These are phyloP conservation scores for Lithophane semibrunnea DNA, from an alignment of 2,888 invertebrate species.

Conservation along the genomic window DNA sequence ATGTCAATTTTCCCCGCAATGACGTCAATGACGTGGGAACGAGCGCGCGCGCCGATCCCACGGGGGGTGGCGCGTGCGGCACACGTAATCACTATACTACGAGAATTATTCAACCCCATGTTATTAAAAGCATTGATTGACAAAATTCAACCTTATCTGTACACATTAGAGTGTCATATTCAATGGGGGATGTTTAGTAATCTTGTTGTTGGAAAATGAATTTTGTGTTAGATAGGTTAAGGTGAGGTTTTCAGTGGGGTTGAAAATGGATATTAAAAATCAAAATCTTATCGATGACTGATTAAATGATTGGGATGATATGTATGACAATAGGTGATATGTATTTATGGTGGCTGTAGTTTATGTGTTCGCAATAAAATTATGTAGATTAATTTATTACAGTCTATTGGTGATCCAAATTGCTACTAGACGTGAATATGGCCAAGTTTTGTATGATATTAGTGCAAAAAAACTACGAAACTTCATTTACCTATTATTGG, in stretches of 20 bases:
- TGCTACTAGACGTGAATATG: slow-evolving; percentile 11
- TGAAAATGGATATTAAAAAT: slow-evolving; percentile 37
- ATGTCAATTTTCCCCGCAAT: slow-evolving; percentile 61
- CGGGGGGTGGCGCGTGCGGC: slow-evolving; percentile 77
- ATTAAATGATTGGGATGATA: slow-evolving; percentile 60
- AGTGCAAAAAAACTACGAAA: not conserved
- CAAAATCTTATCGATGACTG: slow-evolving; percentile 63
- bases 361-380: slow-evolving; percentile 30
- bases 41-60: slow-evolving; percentile 76
- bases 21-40: slow-evolving; percentile 76
- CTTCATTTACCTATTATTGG: too few relatives aligned
- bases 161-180: not conserved
- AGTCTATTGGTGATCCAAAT: not conserved
- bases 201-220: slow-evolving; percentile 11
- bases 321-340: slow-evolving; percentile 43
- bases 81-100: slow-evolving; percentile 64
- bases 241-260: not conserved
- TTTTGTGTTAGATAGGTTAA: not conserved
- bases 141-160: not conserved
- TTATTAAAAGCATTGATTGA: slow-evolving; percentile 4
- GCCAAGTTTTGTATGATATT: not conserved
- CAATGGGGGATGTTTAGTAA: not conserved
- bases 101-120: slow-evolving; percentile 58
- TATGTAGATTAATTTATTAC: slow-evolving; percentile 25
- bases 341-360: slow-evolving; percentile 37